Base-by-base conservation (phyloP, 1,140 invertebrate species). In the Rhyacophila brunnea region DNA sequence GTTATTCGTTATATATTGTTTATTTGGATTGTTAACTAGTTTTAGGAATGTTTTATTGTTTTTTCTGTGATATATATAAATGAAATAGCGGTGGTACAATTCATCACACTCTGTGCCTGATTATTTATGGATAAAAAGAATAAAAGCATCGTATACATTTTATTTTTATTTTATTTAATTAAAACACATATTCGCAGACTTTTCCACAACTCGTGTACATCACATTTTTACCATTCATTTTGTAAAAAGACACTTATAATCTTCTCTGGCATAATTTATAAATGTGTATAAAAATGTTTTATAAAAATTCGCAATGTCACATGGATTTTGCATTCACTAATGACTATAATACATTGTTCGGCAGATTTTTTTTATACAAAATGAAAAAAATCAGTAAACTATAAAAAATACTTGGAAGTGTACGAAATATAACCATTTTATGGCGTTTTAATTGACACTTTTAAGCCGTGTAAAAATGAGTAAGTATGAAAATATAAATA, bases 11-110 rank as follows among this genome's bases (percentile, higher is more conserved):
- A 45, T 32, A 43, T 28, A 43, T 53, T 53, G 28, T 52, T 58
- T 58, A 59, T 64, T 43, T 42, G 17, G 46, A 56, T 60, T 58
- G 62, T 64, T 64, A 64, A 46, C 58, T 64, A 64, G 62, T 64
- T 64, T 57, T 64, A 64, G 62, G 58, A 32, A 60, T 60, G 62
- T 60, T 64, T 60, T 51, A 23, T 60, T 49, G 47, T 62, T 50
- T 63, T 57, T 54, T 49, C 61, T 63, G 57, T 64, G 62, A 59
- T 64, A 63, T 42, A 52, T 15, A 11, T 28, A 28, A 5, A 28
- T 28, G 23, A 28, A 3, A 11, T 42, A 18, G 11, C 6, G 17
- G 11, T 5, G 23, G 23, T 28, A 9, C 23, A 28, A 28, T 28
- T 28, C 9, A 5, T 28, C 23, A 28, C 23, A 28, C 9, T 5